Evolutionary conservation across 2,113 vertebrate genomes (phyloP).

Genomic region (Mola mola): DNA sequence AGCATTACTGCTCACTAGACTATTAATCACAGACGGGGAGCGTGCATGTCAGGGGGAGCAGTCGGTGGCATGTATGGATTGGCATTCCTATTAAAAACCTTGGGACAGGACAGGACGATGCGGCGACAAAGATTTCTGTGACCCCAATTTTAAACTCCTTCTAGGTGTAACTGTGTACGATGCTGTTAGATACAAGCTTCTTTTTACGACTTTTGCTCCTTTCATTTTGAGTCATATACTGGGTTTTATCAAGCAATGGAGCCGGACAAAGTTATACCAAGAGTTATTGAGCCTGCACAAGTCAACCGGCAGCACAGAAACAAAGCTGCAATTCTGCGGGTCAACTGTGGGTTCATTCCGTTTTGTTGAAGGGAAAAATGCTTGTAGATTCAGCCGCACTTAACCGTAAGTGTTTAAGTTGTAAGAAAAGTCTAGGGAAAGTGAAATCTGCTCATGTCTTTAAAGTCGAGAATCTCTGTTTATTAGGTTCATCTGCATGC

Average conservation of each 20-base stretch:
- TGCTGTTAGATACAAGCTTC: not conserved
- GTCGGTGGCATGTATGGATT: constrained; percentile 39
- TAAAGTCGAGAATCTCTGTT: constrained; percentile 62
- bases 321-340: constrained; percentile 12
- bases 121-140: constrained; percentile 26
- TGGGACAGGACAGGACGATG: constrained; percentile 16
- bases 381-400: constrained; percentile 41
- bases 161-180: not conserved
- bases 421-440: constrained; percentile 35
- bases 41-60: constrained; percentile 26
- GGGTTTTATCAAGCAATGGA: constrained; percentile 9
- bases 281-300: constrained; percentile 34
- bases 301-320: constrained; percentile 36
- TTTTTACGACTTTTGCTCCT: not conserved
- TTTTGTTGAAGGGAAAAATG: constrained; percentile 47
- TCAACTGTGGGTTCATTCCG: constrained; percentile 50
- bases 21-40: constrained; percentile 61
- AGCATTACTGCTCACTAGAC: constrained; percentile 63
- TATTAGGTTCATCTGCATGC: constrained; percentile 79
- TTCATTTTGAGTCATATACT: constrained; percentile 27
- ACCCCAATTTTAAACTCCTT: constrained; percentile 26
- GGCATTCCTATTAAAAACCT: constrained; percentile 34
- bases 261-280: constrained; percentile 18
- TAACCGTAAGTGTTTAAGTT: too few species aligned
- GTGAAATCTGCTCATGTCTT: constrained; percentile 57